Percentiles rank a stretch among this genome's conserved stretches.
Conservation (phyloP, 2,888 invertebrate species). For the Lithodes maja region DNA sequence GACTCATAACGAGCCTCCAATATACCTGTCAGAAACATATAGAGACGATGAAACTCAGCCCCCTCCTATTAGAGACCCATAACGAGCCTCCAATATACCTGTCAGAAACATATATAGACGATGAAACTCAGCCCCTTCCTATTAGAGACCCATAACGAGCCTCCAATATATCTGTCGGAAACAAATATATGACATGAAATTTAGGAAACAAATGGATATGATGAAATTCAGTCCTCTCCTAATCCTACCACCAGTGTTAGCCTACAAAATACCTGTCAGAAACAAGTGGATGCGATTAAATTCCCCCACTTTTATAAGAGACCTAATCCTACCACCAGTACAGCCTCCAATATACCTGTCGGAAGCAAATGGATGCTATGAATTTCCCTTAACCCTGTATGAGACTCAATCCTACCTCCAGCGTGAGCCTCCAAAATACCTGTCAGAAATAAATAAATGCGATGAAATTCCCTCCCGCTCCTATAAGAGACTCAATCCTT, state of each 20-base stretch:
- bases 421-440: slow-evolving; percentile 82
- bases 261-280: no score
- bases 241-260: no score
- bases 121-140: not conserved
- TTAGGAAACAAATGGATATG: no score
- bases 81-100: not conserved
- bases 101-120: not conserved
- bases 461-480: slow-evolving; percentile 73
- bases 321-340: no score
- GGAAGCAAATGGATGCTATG: slow-evolving; percentile 88
- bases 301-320: no score
- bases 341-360: slow-evolving; percentile 74
- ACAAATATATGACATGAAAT: not conserved
- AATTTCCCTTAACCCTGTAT: slow-evolving; percentile 90
- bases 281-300: no score
- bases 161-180: not conserved
- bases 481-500: slow-evolving; percentile 81
- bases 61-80: not conserved
- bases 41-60: not conserved
- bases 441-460: slow-evolving; percentile 73
- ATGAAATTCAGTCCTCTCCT: no score
- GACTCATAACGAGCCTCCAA: no score
- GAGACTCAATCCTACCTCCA: slow-evolving; percentile 87
- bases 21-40: not conserved
- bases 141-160: not conserved